Base-by-base conservation (phyloP, 64 coral and sea anemone genomes). In the Hydrozoanthus tunicans region DNA sequence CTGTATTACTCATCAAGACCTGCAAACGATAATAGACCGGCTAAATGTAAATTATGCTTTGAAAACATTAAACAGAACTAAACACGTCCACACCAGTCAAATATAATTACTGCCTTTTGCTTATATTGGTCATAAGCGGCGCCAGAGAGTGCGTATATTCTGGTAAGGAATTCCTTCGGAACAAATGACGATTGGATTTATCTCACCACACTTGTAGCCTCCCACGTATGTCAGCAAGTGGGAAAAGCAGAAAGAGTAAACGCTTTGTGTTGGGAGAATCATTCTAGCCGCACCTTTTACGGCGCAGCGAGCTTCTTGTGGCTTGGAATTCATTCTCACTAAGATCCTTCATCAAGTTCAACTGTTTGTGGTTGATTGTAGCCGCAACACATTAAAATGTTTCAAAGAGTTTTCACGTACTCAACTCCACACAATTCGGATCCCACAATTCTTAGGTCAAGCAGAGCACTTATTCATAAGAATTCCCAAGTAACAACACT, bases 51-150 rank as follows among this genome's bases (percentile, higher is more conserved):
- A 88, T 88, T 74, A 88, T 74, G 68, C 25, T 88, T 24, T 7
- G 69, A 88, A 88, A 88, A 88, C 69, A 88, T 88, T 88, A 74
- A 88, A 82, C 80, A 82, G 80, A 82, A 26, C 59, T 82, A 82
- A 65, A 59, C 54, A 74, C 73, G 68, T 88, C 67, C 68, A 73
- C 84, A 88, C 84, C 84, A 88, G 59, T 88, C 84, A 88, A 73
- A 88, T 53, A 69, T 56, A 88, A 88, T 88, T 88, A 88, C 69
- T 59, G 57, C 24, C 56, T 73, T 86, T 72, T 88, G 84, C 67
- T 70, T 73, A 73, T 88, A 88, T 88, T 88, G 55, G 23, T 67
- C 80, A 82, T 64, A 13, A 74, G 20, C 26, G 68, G 84, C 69
- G 68, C 84, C 55, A 73, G 14, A 66, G 4, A 32, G 59, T 61